A percentile compares a stretch with the other conserved stretches of the same genome.
Conservation (phyloP, 2,797 vertebrate genomes). For the Chiroxiphia lanceolata region DNA sequence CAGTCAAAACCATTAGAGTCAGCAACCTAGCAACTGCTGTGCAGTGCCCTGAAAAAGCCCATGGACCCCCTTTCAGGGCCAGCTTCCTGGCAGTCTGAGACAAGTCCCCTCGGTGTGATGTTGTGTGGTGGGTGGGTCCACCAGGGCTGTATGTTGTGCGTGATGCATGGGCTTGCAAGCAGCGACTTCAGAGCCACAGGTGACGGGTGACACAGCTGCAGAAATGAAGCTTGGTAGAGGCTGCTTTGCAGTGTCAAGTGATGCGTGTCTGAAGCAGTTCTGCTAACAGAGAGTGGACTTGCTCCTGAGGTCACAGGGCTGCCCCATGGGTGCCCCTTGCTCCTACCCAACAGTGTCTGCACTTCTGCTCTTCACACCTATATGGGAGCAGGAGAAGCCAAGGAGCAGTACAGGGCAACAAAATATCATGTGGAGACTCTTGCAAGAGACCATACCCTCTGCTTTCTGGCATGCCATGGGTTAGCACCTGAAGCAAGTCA, state of each 20-base stretch:
- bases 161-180: background rate
- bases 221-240: background rate
- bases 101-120: accelerated
- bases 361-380: background rate
- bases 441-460: background rate
- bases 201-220: background rate
- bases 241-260: background rate
- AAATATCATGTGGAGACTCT: background rate
- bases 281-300: background rate
- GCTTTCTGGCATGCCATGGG: background rate
- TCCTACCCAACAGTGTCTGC: too few relatives aligned
- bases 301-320: background rate
- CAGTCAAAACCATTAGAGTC: conserved; percentile 22
- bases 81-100: background rate
- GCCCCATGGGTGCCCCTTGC: accelerated
- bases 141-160: background rate
- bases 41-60: background rate
- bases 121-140: background rate
- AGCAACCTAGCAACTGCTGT: background rate
- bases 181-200: background rate
- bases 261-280: background rate
- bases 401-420: background rate
- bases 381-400: background rate
- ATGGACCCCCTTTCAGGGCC: background rate
- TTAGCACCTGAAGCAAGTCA: background rate